These are phyloP conservation scores for Prionailurus bengalensis DNA, from an alignment of 2,113 vertebrate species.

Conservation along the genomic window DNA sequence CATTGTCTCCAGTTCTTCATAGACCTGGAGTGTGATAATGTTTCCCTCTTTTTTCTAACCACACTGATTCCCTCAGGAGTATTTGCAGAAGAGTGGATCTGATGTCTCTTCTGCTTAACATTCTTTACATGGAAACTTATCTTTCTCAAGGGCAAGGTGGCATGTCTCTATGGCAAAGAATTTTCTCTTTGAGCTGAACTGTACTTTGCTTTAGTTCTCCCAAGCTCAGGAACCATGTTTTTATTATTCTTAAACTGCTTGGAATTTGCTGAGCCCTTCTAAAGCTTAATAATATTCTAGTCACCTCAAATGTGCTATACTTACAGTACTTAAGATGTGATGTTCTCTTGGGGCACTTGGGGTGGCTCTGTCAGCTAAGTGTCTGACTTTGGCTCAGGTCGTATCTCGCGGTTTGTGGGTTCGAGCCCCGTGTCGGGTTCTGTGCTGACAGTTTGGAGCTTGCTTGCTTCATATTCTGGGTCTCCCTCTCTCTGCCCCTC, in stretches of 20 bases:
- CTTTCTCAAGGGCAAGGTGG: not conserved
- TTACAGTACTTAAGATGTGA: not conserved
- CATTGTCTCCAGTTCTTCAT: not conserved
- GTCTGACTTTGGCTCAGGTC: too few species aligned
- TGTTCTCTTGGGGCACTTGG: not conserved
- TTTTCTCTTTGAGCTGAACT: slow-evolving; percentile 17
- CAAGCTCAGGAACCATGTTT: not conserved
- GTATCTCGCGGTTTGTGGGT: too few species aligned
- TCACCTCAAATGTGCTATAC: not conserved
- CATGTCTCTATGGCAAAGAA: slow-evolving; percentile 50
- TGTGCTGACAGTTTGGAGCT: too few species aligned
- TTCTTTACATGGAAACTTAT: slow-evolving; percentile 51
- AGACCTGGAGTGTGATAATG: not conserved
- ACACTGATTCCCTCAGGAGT: not conserved
- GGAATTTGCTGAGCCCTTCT: not conserved
- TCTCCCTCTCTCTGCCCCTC: too few species aligned
- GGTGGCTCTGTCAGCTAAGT: too few species aligned
- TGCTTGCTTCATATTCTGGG: too few species aligned
- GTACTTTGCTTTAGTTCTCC: not conserved
- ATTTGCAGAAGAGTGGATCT: not conserved
- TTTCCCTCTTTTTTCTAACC: not conserved
- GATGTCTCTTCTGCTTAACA: slow-evolving; percentile 20
- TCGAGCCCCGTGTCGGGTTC: too few species aligned
- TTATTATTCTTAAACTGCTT: slow-evolving; percentile 1
- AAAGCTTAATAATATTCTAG: not conserved